phyloP scores from a whole-genome alignment of 2,888 invertebrate species.

The Sesamia inferens region DNA sequence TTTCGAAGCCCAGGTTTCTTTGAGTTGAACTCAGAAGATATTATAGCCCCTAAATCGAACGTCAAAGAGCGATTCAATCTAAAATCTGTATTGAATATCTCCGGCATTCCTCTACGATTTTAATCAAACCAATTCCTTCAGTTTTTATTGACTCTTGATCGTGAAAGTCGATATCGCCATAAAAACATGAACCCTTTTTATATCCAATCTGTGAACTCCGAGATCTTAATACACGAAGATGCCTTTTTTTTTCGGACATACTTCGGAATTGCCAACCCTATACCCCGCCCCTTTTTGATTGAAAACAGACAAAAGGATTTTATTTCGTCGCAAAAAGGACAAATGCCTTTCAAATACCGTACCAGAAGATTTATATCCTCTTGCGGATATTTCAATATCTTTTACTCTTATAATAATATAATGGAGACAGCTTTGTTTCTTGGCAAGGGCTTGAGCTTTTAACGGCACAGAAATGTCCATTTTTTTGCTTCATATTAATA shows the following conservation, averaged over 20 bases:
- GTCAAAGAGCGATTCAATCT: conserved; percentile 1
- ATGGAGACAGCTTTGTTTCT: conserved; percentile 70
- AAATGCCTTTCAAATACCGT: conserved; percentile 81
- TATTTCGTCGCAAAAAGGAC: conserved; percentile 77
- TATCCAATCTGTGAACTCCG: conserved; percentile 28
- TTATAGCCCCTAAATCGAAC: not conserved
- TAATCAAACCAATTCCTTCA: conserved; percentile 29
- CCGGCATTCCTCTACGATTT: not conserved
- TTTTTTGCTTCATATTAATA: conserved; percentile 11
- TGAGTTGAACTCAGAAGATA: not conserved
- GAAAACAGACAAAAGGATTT: conserved; percentile 84
- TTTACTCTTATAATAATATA: conserved; percentile 73
- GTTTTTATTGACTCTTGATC: conserved; percentile 11
- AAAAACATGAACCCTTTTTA: conserved; percentile 60
- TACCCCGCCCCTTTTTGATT: conserved; percentile 72
- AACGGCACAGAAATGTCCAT: conserved; percentile 27
- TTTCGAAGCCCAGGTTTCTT: not conserved
- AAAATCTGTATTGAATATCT: conserved; percentile 3
- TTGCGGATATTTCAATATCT: conserved; percentile 82
- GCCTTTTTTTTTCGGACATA: conserved; percentile 24
- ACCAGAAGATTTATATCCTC: conserved; percentile 77
- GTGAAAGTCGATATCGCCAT: conserved; percentile 31
- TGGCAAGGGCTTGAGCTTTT: conserved; percentile 41
- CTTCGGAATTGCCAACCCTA: conserved; percentile 59
- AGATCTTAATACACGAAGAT: conserved; percentile 38